Conservation (phyloP, 2,797 vertebrate species). For the Moxostoma hubbsi region DNA sequence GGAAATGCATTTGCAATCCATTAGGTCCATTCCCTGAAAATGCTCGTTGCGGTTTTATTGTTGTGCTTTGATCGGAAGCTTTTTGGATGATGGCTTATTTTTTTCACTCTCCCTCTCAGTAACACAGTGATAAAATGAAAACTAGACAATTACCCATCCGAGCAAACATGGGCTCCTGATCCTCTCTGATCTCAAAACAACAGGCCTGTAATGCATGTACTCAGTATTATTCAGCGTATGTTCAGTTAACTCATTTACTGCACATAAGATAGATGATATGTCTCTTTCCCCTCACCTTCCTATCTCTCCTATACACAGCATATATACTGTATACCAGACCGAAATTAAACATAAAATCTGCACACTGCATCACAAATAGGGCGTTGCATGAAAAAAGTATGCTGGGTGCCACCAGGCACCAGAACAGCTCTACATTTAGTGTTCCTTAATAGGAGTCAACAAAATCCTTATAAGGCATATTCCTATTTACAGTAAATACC, state of each 20-base stretch:
- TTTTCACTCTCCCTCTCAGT: neutral
- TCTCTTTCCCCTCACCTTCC: neutral
- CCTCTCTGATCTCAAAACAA: constrained; percentile 58
- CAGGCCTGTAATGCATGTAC: constrained; percentile 39
- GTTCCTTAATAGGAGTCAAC: too few relatives aligned
- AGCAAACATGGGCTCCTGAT: constrained; percentile 54
- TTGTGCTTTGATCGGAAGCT: constrained; percentile 53
- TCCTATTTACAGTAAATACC: too few relatives aligned
- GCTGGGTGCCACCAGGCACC: too few relatives aligned
- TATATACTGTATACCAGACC: too few relatives aligned
- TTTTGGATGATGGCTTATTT: constrained; percentile 59
- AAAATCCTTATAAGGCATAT: too few relatives aligned
- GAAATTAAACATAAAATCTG: too few relatives aligned
- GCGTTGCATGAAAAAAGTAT: too few relatives aligned
- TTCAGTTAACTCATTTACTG: constrained; percentile 47
- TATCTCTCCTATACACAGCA: too few relatives aligned
- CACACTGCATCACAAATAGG: too few relatives aligned
- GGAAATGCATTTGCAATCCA: constrained; percentile 13
- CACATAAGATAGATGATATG: neutral
- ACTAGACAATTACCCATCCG: constrained; percentile 61
- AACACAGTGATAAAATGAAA: constrained; percentile 68
- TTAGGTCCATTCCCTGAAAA: constrained; percentile 31
- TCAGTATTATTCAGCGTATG: constrained; percentile 49
- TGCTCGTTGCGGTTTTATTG: constrained; percentile 37
- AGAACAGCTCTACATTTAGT: too few relatives aligned